phyloP scores from a whole-genome alignment of 2,797 vertebrate species.

The Mallotus villosus region DNA sequence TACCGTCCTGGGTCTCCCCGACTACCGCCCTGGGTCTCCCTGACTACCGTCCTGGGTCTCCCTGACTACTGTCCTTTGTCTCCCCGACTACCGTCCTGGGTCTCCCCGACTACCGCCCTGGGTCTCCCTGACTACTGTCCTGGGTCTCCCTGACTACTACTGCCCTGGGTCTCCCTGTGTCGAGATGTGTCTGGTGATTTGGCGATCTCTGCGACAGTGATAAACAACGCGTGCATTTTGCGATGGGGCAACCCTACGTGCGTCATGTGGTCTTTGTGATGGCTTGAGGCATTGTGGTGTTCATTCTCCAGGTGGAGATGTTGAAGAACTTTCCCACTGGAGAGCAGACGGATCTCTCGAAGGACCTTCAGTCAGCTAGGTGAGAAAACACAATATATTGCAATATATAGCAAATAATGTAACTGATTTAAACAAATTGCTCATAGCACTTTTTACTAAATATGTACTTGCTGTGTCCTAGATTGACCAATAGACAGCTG shows the following conservation, averaged over 20 bases:
- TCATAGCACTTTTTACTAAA: background rate
- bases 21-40: no score
- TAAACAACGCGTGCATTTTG: no score
- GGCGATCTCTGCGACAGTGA: no score
- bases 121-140: no score
- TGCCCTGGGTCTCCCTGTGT: no score
- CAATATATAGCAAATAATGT: background rate
- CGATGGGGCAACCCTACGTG: background rate
- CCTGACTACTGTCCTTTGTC: no score
- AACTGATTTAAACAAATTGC: background rate
- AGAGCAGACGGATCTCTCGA: conserved; percentile 63
- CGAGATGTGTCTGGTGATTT: background rate
- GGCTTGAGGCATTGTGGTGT: background rate
- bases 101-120: no score
- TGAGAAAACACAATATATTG: conserved; percentile 46
- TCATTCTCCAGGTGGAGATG: conserved; percentile 75
- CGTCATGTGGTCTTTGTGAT: background rate
- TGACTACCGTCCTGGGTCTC: no score
- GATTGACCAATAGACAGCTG: conserved; percentile 73
- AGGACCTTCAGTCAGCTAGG: conserved; percentile 78
- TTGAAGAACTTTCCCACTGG: conserved; percentile 74
- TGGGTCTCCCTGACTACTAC: no score
- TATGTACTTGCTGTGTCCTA: conserved; percentile 38
- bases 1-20: no score
- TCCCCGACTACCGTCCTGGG: no score